Base-by-base conservation (phyloP, 2,888 invertebrate genomes). In the Xanthostigma xanthostigma region DNA sequence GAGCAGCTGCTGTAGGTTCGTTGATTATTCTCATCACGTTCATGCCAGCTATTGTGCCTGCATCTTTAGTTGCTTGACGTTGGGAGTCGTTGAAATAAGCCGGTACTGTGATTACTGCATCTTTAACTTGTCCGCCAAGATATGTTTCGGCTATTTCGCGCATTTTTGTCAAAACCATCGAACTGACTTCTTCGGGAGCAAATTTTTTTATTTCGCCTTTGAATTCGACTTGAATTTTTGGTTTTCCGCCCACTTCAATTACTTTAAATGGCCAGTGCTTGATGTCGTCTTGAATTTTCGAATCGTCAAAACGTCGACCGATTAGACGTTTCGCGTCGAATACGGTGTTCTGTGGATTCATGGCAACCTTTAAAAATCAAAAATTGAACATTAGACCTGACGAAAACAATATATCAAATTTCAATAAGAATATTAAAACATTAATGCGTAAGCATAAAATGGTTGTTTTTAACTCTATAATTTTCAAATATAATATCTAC, bases 21-120 rank as follows among this genome's bases (percentile, higher is more conserved):
- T 91, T 90, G 56, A 91, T 88, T 52, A 93, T 92, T 58, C 92
- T 76, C 39, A 92, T 70, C 2, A 94, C 90, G 65, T 91, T 91
- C 33, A 94, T 64, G 1, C 86, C 91, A 17, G 92, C 83, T 60
- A 86, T 86, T 3, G 73, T 73, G 2, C 92, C 92, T 10, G 92
- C 90, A 66, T 93, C 93, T 67, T 92, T 92, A 9, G 91, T 91
- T 10, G 86, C 86, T 63, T 86, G 86, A 10, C 87, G 73, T 63
- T 86, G 86, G 3, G 84, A 82, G 59, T 86, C 86, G 60, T 86
- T 86, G 62, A 86, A 87, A 62, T 87, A 88, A 6, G 87, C 87
- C 6, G 88, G 88, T 4, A 88, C 88, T 0, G 88, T 89, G 55
- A 89, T 76, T 9, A 89, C 88, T 3, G 86, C 87, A 62, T 87